Percentiles rank a stretch among this genome's conserved stretches.
phyloP scores from a whole-genome alignment of 2,113 vertebrate species.

The Callospermophilus lateralis region DNA sequence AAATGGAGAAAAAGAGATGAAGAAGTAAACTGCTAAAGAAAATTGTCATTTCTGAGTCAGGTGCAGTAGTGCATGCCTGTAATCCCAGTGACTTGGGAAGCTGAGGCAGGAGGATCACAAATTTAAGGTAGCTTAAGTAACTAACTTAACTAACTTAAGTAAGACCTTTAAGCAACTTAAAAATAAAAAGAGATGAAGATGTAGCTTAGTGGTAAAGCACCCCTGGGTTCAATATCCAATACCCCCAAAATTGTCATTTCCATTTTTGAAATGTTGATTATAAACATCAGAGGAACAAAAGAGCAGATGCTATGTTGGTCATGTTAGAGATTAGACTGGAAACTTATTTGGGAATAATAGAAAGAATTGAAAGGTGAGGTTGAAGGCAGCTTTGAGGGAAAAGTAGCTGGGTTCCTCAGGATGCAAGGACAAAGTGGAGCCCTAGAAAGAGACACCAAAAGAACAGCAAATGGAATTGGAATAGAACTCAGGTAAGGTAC shows the following conservation, averaged over 20 bases:
- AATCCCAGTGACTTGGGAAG: too few relatives aligned
- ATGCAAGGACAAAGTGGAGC: not conserved
- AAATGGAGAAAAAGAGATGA: not conserved
- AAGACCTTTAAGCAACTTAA: too few relatives aligned
- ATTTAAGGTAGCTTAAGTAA: too few relatives aligned
- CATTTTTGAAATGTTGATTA: not conserved
- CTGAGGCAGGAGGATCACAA: too few relatives aligned
- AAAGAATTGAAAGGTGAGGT: conserved; percentile 26
- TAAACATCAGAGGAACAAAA: not conserved
- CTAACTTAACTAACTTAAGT: too few relatives aligned
- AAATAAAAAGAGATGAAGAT: too few relatives aligned
- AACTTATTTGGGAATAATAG: not conserved
- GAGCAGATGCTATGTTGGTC: not conserved
- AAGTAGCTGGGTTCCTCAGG: not conserved
- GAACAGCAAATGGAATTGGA: not conserved
- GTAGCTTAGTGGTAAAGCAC: too few relatives aligned
- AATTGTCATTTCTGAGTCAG: not conserved
- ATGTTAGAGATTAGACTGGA: not conserved
- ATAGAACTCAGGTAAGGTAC: not conserved
- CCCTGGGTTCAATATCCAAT: too few relatives aligned
- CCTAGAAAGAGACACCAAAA: not conserved
- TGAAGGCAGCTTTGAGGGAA: not conserved
- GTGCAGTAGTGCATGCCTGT: too few relatives aligned
- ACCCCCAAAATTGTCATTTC: too few relatives aligned
- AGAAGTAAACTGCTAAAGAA: not conserved